A percentile compares a stretch with the other conserved stretches of the same genome.
phyloP scores from a whole-genome alignment of 2,888 invertebrate genomes.

The Tinea semifulvella region DNA sequence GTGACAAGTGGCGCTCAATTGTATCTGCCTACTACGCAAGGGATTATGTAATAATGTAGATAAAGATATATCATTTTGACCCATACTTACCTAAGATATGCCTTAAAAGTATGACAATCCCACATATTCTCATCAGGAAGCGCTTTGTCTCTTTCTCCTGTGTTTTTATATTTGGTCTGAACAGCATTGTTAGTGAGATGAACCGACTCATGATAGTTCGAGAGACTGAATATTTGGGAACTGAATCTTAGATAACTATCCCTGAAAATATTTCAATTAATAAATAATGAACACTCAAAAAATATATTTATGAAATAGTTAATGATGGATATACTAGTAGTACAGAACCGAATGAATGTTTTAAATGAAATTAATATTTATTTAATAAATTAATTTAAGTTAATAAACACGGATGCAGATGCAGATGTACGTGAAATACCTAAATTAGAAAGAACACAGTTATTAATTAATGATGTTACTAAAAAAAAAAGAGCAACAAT shows the following conservation, averaged over 20 bases:
- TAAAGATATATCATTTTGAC: too few species aligned
- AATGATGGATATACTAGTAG: too few species aligned
- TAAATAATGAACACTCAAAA: neutral
- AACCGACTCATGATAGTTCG: constrained; percentile 90
- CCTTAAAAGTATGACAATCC: constrained; percentile 86
- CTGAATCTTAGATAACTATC: constrained; percentile 94
- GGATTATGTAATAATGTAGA: too few species aligned
- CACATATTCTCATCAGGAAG: constrained; percentile 95
- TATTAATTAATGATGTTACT: too few species aligned
- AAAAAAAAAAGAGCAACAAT: too few species aligned
- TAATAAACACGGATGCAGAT: too few species aligned
- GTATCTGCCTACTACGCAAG: too few species aligned
- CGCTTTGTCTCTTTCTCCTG: constrained; percentile 73
- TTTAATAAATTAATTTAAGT: neutral
- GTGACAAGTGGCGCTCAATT: too few species aligned
- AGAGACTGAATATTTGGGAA: constrained; percentile 85
- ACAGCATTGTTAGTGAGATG: constrained; percentile 95
- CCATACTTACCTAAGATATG: constrained; percentile 66
- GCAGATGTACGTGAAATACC: too few species aligned
- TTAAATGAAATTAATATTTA: neutral
- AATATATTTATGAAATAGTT: too few species aligned
- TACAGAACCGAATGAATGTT: too few species aligned
- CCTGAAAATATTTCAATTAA: constrained; percentile 49
- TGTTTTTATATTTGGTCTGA: constrained; percentile 86
- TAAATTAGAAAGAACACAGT: too few species aligned